These are phyloP conservation scores for Colletes collaris DNA, from an alignment of 2,888 invertebrate genomes.

Conservation along the genomic window DNA sequence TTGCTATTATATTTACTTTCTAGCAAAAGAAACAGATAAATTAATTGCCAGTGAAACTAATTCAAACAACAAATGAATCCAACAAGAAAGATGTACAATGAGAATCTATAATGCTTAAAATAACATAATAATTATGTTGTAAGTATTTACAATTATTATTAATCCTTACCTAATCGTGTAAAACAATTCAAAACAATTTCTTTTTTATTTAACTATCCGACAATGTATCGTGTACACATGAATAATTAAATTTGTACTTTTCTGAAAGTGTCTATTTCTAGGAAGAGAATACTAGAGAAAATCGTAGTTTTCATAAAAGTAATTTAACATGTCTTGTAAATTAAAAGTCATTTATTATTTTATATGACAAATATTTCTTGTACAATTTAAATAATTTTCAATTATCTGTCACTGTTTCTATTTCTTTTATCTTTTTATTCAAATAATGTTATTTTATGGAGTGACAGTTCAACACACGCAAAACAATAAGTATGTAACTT, in stretches of 20 bases:
- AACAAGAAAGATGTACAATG: too few relatives aligned
- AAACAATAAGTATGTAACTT: not conserved
- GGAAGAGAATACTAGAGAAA: not conserved
- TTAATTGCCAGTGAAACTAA: not conserved
- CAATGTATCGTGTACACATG: not conserved
- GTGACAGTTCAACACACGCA: not conserved
- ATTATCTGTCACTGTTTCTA: too few relatives aligned
- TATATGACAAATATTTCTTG: too few relatives aligned
- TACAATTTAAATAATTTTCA: too few relatives aligned
- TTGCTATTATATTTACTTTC: not conserved
- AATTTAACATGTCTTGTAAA: not conserved
- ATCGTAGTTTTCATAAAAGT: not conserved
- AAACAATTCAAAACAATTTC: too few relatives aligned
- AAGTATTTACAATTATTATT: not conserved
- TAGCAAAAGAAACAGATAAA: not conserved
- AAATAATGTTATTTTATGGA: constrained; percentile 4
- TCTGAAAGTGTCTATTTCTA: not conserved
- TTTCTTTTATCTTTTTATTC: too few relatives aligned
- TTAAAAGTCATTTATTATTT: too few relatives aligned
- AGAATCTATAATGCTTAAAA: too few relatives aligned
- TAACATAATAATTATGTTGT: not conserved
- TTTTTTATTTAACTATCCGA: too few relatives aligned
- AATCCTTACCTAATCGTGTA: too few relatives aligned
- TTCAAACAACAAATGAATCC: not conserved
- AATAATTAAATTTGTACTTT: not conserved